Conservation (phyloP, 2,113 vertebrate genomes). For the Ageneiosus marmoratus region DNA sequence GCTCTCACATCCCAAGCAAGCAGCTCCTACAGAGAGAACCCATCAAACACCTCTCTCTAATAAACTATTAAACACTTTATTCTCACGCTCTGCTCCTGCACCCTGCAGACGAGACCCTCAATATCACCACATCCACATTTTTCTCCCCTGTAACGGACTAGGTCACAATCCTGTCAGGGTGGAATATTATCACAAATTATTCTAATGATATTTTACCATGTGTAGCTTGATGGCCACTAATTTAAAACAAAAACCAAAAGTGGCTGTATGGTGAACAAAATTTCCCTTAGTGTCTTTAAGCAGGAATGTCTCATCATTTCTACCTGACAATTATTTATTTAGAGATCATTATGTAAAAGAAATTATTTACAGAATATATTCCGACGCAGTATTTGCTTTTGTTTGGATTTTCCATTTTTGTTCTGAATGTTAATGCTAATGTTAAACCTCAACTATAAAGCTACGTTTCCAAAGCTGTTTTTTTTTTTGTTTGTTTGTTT, state of each 20-base stretch:
- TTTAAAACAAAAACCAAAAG: conserved; percentile 51
- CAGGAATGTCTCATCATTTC: conserved; percentile 70
- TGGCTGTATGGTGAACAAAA: conserved; percentile 52
- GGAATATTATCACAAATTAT: conserved; percentile 53
- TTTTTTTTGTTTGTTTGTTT: background rate
- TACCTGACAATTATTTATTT: conserved; percentile 73
- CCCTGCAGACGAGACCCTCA: background rate
- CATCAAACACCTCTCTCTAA: conserved; percentile 30
- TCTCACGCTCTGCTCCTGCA: background rate
- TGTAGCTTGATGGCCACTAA: conserved; percentile 46
- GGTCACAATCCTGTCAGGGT: conserved; percentile 62
- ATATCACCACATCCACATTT: conserved; percentile 10
- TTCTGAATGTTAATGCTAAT: conserved; percentile 45
- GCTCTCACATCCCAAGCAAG: conserved; percentile 49
- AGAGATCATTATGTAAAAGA: conserved; percentile 71
- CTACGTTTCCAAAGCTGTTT: conserved; percentile 73
- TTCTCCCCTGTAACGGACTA: conserved; percentile 62
- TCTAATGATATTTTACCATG: conserved; percentile 47
- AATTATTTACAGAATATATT: conserved; percentile 63
- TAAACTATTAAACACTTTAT: background rate
- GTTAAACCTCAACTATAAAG: conserved; percentile 69
- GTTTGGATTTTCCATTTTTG: conserved; percentile 39
- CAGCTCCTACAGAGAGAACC: conserved; percentile 29
- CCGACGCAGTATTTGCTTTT: conserved; percentile 71
- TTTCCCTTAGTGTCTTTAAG: conserved; percentile 61